Evolutionary conservation across 2,113 vertebrate genomes (phyloP), one percentile per base, ranked within the genome.

Genomic region (Ondatra zibethicus): DNA sequence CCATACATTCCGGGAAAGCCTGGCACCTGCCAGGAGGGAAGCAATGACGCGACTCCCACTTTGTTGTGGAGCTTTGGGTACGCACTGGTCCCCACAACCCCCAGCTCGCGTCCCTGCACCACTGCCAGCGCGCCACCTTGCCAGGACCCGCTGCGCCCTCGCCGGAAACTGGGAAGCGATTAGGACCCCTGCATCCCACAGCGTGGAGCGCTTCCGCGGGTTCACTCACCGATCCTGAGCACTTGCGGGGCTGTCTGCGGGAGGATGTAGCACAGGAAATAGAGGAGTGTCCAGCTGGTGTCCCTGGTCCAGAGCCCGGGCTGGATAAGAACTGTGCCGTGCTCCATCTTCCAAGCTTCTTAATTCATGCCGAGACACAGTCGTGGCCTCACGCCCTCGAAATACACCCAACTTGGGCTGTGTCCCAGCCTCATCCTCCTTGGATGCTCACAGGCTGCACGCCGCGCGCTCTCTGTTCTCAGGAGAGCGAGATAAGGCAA

Each of bases 201-300:
- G 52, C 86, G 66, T 3, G 36, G 77, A 55, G 96, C 55, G 61
- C 91, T 78, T n/a, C 81, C 33, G 52, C 2, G 16, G 42, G 73
- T 65, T 89, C 98, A 99, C 99, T 99, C 98, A 99, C 99, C 99
- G 97, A 99, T 99, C 98, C 99, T 98, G 97, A 99, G 99, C 96
- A 99, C 99, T 98, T 99, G 99, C 98, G 99, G 99, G 72, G 98
- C 98, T 98, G 99, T 99, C 93, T 98, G 98, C 92, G 99, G 99
- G 97, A 99, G 98, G 98, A 99, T 97, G 98, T 97, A 99, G 93
- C 99, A 98, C 97, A 99, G 97, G 93, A 99, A 94, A 94, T 98
- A 98, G 77, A 99, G 95, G 92, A 99, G 98, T 92, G 98, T 98
- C 98, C 98, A 98, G 98, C 98, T 94, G 97, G 98, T 97, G 95